Conservation (phyloP, 2,113 vertebrate genomes). For the Motacilla alba region DNA sequence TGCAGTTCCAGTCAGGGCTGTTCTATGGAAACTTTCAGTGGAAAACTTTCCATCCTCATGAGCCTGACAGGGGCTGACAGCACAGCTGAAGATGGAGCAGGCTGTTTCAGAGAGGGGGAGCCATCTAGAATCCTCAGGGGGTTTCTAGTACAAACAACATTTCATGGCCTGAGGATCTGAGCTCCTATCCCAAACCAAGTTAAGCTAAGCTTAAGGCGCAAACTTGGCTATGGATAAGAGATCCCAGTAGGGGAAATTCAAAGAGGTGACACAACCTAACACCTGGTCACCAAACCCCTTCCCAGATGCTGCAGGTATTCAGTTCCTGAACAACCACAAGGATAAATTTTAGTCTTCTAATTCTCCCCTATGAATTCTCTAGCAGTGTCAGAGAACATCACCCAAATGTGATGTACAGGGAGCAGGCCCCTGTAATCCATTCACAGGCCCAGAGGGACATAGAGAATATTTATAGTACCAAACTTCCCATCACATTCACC, state of each 20-base stretch:
- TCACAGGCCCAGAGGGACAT: not conserved
- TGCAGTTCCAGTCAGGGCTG: not conserved
- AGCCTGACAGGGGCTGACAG: not conserved
- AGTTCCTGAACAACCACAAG: rapidly evolving
- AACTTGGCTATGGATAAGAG: not conserved
- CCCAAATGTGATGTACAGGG: not conserved
- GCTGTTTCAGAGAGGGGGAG: not conserved
- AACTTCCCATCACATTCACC: not conserved
- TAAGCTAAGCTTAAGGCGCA: not conserved
- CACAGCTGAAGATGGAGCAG: not conserved
- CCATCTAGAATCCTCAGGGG: not conserved
- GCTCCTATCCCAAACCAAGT: not conserved
- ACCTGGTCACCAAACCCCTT: not conserved
- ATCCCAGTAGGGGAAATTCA: not conserved
- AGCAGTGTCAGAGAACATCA: not conserved
- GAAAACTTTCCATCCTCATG: not conserved
- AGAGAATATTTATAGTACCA: rapidly evolving
- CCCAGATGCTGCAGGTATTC: not conserved
- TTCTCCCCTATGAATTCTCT: not conserved
- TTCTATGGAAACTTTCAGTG: not conserved
- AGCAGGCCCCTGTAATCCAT: not conserved
- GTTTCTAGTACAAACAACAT: not conserved
- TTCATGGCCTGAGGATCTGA: not conserved
- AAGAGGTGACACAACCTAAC: not conserved
- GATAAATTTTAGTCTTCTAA: not conserved